These are phyloP conservation scores for Harlomillsia oculata DNA, from an alignment of 1,140 invertebrate genomes.

Conservation along the genomic window DNA sequence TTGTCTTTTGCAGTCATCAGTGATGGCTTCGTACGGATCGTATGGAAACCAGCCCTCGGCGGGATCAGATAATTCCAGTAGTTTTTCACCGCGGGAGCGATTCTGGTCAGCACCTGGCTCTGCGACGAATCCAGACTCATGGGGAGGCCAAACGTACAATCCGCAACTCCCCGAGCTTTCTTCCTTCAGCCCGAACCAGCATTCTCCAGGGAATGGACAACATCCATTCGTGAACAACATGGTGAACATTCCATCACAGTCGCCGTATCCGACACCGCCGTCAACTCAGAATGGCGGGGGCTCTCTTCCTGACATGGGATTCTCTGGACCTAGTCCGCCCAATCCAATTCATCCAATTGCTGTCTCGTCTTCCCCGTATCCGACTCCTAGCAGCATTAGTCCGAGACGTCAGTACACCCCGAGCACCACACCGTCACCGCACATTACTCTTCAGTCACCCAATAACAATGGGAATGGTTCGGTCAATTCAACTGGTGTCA, in stretches of 20 bases:
- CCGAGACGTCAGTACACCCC: constrained; percentile 29
- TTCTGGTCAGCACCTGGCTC: constrained; percentile 21
- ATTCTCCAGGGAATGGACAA: not conserved
- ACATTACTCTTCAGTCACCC: constrained; percentile 30
- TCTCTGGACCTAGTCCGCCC: constrained; percentile 28
- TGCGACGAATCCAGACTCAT: constrained; percentile 15
- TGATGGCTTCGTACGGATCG: constrained; percentile 17
- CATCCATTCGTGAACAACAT: constrained; percentile 8
- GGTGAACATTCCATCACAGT: constrained; percentile 30
- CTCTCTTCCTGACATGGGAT: constrained; percentile 13
- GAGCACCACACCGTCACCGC: constrained; percentile 27
- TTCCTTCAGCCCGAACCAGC: constrained; percentile 17
- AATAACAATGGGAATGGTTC: constrained; percentile 30
- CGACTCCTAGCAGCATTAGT: constrained; percentile 27
- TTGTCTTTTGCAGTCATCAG: constrained; percentile 5
- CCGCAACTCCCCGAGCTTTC: constrained; percentile 18
- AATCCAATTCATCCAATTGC: constrained; percentile 27
- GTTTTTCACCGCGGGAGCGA: constrained; percentile 25
- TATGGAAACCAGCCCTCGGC: constrained; percentile 5
- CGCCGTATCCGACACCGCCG: constrained; percentile 9
- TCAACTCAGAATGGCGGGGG: constrained; percentile 1
- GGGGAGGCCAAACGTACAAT: constrained; percentile 17
- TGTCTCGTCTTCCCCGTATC: constrained; percentile 31
- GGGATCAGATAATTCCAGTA: constrained; percentile 12
- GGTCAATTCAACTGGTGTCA: constrained; percentile 8